These are phyloP conservation scores for Carcinoscorpius rotundicauda DNA, from an alignment of 1,140 invertebrate genomes.

Conservation along the genomic window DNA sequence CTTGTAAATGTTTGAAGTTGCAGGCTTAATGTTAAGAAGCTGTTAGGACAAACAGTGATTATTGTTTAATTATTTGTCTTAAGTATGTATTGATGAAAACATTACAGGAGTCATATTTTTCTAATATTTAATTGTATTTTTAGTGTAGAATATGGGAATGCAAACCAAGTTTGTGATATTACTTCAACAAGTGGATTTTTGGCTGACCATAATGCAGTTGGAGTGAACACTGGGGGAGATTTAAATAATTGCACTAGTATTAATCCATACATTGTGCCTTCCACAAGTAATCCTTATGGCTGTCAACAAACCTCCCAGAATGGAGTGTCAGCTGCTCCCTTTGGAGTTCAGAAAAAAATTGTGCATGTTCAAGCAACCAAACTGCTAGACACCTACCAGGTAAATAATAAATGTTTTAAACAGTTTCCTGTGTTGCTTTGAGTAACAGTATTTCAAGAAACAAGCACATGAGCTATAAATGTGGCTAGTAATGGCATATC, in stretches of 20 bases:
- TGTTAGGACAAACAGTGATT: too few relatives aligned
- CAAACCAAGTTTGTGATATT: constrained; percentile 23
- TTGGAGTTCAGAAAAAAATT: constrained; percentile 32
- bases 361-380: constrained; percentile 57
- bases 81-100: too few relatives aligned
- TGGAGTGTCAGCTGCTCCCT: too few relatives aligned
- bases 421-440: too few relatives aligned
- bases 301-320: too few relatives aligned
- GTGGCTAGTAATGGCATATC: too few relatives aligned
- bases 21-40: too few relatives aligned
- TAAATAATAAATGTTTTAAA: constrained; percentile 27
- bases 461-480: too few relatives aligned
- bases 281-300: constrained; percentile 2
- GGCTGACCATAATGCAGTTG: constrained; percentile 2
- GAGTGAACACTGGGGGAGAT: not conserved
- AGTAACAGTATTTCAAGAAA: too few relatives aligned
- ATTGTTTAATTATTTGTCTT: too few relatives aligned
- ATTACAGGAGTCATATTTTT: too few relatives aligned
- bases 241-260: constrained; percentile 6
- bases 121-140: not conserved
- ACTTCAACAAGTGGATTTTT: constrained; percentile 21
- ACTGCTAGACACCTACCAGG: constrained; percentile 54
- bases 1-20: too few relatives aligned
- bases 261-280: constrained; percentile 5
- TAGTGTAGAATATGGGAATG: constrained; percentile 21